Evolutionary conservation across 2,797 vertebrate species (phyloP), one percentile per base, ranked within the genome.

Genomic region (Fistularia tabacaria): DNA sequence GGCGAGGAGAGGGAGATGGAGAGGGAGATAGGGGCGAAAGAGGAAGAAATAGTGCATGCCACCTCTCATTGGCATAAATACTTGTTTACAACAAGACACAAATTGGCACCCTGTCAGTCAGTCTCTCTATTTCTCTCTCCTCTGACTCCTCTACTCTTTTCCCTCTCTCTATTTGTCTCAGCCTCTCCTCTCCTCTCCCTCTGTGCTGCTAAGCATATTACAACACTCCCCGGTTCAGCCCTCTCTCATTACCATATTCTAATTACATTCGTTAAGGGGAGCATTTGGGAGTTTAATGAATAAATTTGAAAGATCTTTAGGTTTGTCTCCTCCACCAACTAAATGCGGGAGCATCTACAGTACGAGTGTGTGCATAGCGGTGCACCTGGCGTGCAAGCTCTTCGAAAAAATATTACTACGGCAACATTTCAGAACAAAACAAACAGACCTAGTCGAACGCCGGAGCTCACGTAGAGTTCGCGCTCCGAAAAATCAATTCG

Each of bases 211-310:
- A 84, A 87, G 83, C 81, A 68, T 86, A 87, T 86, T 90, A 88
- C 85, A 88, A 87, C 87, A 85, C 84, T 88, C 88, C 80, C 81
- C 79, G 86, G 85, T 90, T 91, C 88, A 90, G 86, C 88, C 88
- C 88, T 85, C 87, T 86, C 88, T 91, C 90, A 90, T 91, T 90
- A 89, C 80, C 87, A 89, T 88, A 91, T 91, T 91, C 89, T 90
- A 90, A 91, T 92, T 91, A 89, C 84, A 88, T 87, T 88, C 85
- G 84, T 89, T 83, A 83, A 85, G 86, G 88, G 85, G 81, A 88
- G 78, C 79, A 82, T 85, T 88, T 84, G 83, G 80, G 77, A 87
- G 86, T 90, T 88, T 90, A 90, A 91, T 87, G 89, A 87, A 91
- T 88, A 88, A 87, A 90, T 87, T 78, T 84, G 76, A 87, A 86